Evolutionary conservation across 1,140 invertebrate genomes (phyloP), one percentile per base, ranked within the genome.

Genomic region (Rhynchophorus ferrugineus): DNA sequence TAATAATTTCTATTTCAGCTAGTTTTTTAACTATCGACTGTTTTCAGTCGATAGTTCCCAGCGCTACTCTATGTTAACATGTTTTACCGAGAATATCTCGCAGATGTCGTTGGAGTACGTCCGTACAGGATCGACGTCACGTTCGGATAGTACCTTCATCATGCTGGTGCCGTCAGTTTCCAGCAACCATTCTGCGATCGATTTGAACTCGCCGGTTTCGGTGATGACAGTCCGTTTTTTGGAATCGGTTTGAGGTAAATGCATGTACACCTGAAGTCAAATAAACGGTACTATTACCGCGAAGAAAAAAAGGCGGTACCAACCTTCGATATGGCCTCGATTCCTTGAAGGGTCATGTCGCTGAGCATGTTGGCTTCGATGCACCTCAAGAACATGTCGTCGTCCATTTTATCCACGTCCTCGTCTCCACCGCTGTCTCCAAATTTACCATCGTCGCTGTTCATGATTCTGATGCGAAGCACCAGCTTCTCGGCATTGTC

Each of bases 31-130:
- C n/a, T n/a, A n/a, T n/a, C n/a, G n/a, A n/a, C n/a, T n/a, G n/a
- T n/a, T n/a, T n/a, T n/a, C n/a, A 55, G 37, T 43, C 1, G 42
- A 16, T 51, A 8, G 49, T 47, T 59, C 33, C 34, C 45, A 29
- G 39, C 21, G 1, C 50, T 8, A 35, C 18, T 14, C 37, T 34
- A 18, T 9, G 16, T 35, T 16, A 21, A 34, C 21, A 8, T 20
- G 34, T 57, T 66, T 70, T 68, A 82, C 83, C 66, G 89, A 84
- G 77, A 99, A 99, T 62, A 99, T 98, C 76, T 99, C 97, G 61
- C 97, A 98, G 74, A 99, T 99, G 65, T 99, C 97, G 73, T 99
- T 99, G 64, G 93, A 97, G 61, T 89, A 95, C 1, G 97, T 99
- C 56, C 96, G 76, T 2, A 95, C 84, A 3, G 95, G 92, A 74